phyloP scores from a whole-genome alignment of 2,113 vertebrate genomes.

The Formicarius rufipectus region DNA sequence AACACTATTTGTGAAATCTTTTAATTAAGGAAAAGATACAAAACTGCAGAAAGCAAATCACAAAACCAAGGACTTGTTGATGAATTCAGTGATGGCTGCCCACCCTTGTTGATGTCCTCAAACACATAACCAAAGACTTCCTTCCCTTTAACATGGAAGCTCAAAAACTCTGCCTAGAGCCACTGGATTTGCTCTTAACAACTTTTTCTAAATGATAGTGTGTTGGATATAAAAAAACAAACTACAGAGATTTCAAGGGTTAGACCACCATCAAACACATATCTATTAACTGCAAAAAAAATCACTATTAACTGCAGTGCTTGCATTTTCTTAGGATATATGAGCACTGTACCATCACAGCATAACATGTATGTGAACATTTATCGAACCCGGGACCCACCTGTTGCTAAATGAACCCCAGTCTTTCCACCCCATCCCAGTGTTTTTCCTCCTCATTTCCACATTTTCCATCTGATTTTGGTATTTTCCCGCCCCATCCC shows the following conservation, averaged over 20 bases:
- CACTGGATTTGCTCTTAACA: neutral
- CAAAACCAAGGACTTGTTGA: too few species aligned
- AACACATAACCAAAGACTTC: neutral
- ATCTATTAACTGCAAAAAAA: too few species aligned
- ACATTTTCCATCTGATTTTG: too few species aligned
- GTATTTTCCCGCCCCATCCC: too few species aligned
- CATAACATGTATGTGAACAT: rapidly evolving
- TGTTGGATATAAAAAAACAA: neutral
- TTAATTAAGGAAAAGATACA: neutral
- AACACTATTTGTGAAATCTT: neutral
- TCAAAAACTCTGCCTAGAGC: neutral
- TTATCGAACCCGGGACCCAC: neutral
- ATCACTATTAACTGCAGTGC: neutral
- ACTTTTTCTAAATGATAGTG: neutral
- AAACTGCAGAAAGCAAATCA: neutral
- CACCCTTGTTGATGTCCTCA: neutral
- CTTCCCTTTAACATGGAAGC: neutral
- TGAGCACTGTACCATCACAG: neutral
- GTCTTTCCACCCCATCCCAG: too few species aligned
- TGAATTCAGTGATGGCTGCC: neutral
- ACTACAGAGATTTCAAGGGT: neutral
- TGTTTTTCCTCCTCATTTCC: too few species aligned
- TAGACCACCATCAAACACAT: neutral
- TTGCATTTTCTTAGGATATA: neutral
- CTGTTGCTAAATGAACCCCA: rapidly evolving